Conservation (phyloP, 1,140 invertebrate genomes). For the Solenopsis invicta region DNA sequence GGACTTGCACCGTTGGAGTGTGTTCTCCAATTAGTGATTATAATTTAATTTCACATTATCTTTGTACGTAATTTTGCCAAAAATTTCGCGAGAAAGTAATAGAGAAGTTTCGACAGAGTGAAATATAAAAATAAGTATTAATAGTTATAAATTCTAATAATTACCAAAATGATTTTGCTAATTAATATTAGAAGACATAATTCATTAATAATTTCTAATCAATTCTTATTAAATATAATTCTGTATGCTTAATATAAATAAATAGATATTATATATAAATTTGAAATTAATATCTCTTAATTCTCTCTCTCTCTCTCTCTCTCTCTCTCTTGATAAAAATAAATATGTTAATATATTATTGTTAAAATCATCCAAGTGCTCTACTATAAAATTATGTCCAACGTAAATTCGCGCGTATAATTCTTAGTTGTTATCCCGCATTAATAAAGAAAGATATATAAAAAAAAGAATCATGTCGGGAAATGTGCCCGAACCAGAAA, state of each 20-base stretch:
- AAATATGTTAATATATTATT: conserved; percentile 24
- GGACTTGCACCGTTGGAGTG: not conserved
- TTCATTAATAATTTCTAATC: conserved; percentile 5
- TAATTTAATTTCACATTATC: not conserved
- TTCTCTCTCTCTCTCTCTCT: too few species aligned
- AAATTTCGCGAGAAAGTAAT: not conserved
- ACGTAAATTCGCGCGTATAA: not conserved
- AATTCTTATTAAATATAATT: not conserved
- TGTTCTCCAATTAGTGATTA: conserved; percentile 25
- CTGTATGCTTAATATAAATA: not conserved
- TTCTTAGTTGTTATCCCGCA: conserved; percentile 13
- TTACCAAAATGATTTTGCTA: not conserved
- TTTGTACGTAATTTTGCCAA: not conserved
- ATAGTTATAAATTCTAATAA: conserved; percentile 5
- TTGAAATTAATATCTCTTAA: not conserved
- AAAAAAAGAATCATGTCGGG: conserved; percentile 60
- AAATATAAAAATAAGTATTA: not conserved
- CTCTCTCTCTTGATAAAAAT: too few species aligned
- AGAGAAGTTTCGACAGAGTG: not conserved
- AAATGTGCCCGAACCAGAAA: conserved; percentile 73
- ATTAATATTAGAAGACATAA: conserved; percentile 18
- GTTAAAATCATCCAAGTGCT: conserved; percentile 8
- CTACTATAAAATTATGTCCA: not conserved
- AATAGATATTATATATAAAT: not conserved
- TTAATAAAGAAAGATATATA: conserved; percentile 6